Percentiles rank a stretch among this genome's conserved stretches.
Conservation (phyloP, 2,888 invertebrate species). For the Philereme vetulata region DNA sequence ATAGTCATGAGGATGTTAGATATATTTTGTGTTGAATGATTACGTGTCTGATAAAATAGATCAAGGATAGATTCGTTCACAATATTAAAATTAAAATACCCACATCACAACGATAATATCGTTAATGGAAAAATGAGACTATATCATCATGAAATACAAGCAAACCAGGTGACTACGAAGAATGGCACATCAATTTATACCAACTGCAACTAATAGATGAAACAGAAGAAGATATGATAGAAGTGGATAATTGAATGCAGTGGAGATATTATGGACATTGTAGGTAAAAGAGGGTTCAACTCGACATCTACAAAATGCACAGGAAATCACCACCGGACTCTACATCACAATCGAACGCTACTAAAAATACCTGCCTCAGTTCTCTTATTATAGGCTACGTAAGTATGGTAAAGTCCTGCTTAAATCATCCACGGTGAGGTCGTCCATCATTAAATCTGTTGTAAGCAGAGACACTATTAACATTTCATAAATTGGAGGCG, state of each 20-base stretch:
- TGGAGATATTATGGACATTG: constrained; percentile 17
- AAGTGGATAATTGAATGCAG: constrained; percentile 12
- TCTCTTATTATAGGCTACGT: constrained; percentile 75
- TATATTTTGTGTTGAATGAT: constrained; percentile 2
- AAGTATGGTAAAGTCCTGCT: constrained; percentile 79
- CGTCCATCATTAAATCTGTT: constrained; percentile 81
- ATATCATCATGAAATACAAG: constrained; percentile 20
- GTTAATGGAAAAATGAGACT: constrained; percentile 17
- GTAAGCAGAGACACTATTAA: constrained; percentile 56
- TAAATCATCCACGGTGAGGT: constrained; percentile 76
- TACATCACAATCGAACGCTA: constrained; percentile 36
- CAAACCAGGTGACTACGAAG: constrained; percentile 16
- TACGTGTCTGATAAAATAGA: not conserved
- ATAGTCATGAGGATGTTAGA: not conserved
- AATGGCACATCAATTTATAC: constrained; percentile 12
- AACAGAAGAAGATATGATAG: constrained; percentile 21
- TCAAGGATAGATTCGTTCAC: not conserved
- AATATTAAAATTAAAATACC: constrained; percentile 9
- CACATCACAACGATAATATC: constrained; percentile 2
- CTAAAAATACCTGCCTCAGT: constrained; percentile 58
- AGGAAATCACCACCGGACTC: constrained; percentile 29
- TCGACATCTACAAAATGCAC: constrained; percentile 29
- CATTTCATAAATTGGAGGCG: constrained; percentile 32
- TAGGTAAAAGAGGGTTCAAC: constrained; percentile 20
- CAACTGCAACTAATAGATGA: constrained; percentile 13